Evolutionary conservation across 2,888 invertebrate genomes (phyloP).

Genomic region (Apamea monoglypha): DNA sequence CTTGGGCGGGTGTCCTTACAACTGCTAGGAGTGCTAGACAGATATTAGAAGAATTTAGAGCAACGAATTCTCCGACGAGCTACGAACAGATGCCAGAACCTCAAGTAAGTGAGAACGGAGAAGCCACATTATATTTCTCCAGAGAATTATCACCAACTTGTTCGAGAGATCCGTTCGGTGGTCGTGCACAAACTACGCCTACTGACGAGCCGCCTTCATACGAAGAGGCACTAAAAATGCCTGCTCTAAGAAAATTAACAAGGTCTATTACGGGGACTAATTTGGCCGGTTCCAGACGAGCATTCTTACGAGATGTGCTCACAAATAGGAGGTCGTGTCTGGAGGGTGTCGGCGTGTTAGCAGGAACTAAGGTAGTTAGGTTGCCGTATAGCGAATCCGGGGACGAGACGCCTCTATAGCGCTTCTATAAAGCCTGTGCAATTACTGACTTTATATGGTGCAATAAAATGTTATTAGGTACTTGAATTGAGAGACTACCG

Average conservation of each 20-base stretch:
- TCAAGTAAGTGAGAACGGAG: slow-evolving; percentile 75
- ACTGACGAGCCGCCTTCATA: slow-evolving; percentile 91
- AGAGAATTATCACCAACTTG: slow-evolving; percentile 88
- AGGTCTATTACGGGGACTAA: slow-evolving; percentile 91
- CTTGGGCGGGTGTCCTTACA: slow-evolving; percentile 86
- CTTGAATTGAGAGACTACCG: slow-evolving; percentile 51
- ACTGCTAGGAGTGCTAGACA: slow-evolving; percentile 85
- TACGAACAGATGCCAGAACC: slow-evolving; percentile 84
- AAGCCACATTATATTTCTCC: slow-evolving; percentile 82
- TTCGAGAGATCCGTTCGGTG: slow-evolving; percentile 91
- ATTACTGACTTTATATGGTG: slow-evolving; percentile 82
- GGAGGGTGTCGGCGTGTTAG: slow-evolving; percentile 86
- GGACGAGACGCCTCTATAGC: slow-evolving; percentile 88
- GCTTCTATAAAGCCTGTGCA: slow-evolving; percentile 71
- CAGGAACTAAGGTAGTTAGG: slow-evolving; percentile 85
- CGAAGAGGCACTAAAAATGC: slow-evolving; percentile 92
- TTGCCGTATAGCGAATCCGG: slow-evolving; percentile 83
- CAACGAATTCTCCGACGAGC: slow-evolving; percentile 76
- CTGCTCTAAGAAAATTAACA: slow-evolving; percentile 89
- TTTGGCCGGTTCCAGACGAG: slow-evolving; percentile 86
- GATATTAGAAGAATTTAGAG: slow-evolving; percentile 84
- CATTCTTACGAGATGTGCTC: slow-evolving; percentile 87
- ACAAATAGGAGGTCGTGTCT: slow-evolving; percentile 87
- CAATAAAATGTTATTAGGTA: slow-evolving; percentile 78
- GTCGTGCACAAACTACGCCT: slow-evolving; percentile 89